Evolutionary conservation across 1,140 invertebrate genomes (phyloP).

Genomic region (Drosophila truncata): DNA sequence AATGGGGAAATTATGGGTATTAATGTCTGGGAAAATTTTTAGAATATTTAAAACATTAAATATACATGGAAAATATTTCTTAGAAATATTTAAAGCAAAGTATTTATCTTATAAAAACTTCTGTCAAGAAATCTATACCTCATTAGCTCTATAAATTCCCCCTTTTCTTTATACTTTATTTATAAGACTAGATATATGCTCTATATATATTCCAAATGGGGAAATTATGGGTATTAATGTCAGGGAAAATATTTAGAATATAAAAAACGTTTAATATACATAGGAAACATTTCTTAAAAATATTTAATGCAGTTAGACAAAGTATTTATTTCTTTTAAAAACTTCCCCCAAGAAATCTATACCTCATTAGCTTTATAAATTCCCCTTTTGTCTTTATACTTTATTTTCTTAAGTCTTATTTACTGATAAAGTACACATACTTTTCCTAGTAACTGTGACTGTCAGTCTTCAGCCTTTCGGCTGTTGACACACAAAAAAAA

Average conservation of each 20-base stretch:
- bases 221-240: neutral
- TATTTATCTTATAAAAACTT: no score
- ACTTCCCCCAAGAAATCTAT: no score
- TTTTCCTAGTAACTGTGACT: constrained; percentile 1
- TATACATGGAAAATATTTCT: no score
- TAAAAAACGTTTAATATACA: no score
- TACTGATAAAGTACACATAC: neutral
- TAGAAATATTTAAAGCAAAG: no score
- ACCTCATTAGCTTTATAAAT: no score
- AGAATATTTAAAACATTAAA: neutral
- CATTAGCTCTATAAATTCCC: no score
- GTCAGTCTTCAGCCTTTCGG: constrained; percentile 5
- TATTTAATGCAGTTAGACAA: no score
- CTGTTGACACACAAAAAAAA: constrained; percentile 4
- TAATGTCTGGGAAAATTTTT: neutral
- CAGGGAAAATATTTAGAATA: neutral
- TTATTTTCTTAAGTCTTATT: neutral
- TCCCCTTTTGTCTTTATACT: neutral
- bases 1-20: neutral
- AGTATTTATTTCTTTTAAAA: neutral
- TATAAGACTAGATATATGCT: no score
- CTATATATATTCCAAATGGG: neutral
- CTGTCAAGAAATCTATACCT: no score
- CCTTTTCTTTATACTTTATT: no score
- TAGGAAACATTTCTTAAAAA: no score